These are phyloP conservation scores for Pterocles burchelli DNA, from an alignment of 2,113 vertebrate species.

Conservation along the genomic window DNA sequence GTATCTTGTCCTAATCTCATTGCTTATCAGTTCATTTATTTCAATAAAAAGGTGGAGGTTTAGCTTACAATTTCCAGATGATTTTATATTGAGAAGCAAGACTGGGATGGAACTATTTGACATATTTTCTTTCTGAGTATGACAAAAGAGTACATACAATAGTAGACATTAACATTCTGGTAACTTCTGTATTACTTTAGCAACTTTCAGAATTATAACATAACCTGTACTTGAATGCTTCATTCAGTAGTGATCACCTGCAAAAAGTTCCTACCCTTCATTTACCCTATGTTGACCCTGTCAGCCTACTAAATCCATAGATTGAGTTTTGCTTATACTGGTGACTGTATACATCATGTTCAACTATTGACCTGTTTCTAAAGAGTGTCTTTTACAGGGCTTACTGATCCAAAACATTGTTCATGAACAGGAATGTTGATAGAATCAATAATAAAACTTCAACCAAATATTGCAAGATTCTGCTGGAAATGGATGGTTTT, in stretches of 20 bases:
- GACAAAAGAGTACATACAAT: background rate
- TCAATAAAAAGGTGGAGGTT: background rate
- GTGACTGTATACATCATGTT: background rate
- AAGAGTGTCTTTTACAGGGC: background rate
- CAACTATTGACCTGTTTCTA: background rate
- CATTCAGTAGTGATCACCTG: background rate
- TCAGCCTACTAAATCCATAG: background rate
- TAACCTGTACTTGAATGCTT: background rate
- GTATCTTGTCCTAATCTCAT: background rate
- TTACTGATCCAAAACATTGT: background rate
- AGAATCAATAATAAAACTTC: background rate
- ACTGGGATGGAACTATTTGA: background rate
- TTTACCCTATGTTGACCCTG: background rate
- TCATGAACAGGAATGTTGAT: background rate
- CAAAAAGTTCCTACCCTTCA: background rate
- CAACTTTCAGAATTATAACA: background rate
- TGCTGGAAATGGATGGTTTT: background rate
- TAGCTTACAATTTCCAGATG: background rate
- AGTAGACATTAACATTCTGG: background rate
- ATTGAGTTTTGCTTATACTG: background rate
- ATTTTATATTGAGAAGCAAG: background rate
- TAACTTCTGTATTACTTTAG: background rate
- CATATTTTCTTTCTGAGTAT: background rate
- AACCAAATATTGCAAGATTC: background rate
- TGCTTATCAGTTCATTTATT: background rate